These are phyloP conservation scores for Pandemis heparana DNA, from an alignment of 2,888 invertebrate genomes.

Conservation along the genomic window DNA sequence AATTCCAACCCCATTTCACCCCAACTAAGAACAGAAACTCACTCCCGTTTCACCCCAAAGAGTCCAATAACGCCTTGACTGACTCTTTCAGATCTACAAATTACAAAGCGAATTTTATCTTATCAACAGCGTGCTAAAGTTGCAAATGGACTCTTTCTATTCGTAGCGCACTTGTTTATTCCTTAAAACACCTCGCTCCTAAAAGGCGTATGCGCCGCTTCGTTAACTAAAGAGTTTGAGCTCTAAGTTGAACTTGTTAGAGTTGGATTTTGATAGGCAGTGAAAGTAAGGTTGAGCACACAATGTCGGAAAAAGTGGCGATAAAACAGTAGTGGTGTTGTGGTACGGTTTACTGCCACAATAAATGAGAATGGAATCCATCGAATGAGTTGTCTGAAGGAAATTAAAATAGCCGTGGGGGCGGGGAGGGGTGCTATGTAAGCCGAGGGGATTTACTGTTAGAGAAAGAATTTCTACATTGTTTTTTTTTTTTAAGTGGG, in stretches of 20 bases:
- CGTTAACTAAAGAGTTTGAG: not conserved
- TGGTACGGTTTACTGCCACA: not conserved
- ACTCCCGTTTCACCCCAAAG: not conserved
- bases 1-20: not conserved
- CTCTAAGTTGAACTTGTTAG: not conserved
- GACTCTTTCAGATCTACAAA: not conserved
- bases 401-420: constrained; percentile 1
- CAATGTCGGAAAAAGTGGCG: constrained; percentile 2
- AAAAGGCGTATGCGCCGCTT: not conserved
- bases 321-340: constrained; percentile 3
- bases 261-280: not conserved
- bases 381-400: constrained; percentile 6
- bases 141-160: not conserved
- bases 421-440: not conserved
- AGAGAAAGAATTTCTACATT: not conserved
- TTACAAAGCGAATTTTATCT: not conserved
- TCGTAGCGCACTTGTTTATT: constrained; percentile 1
- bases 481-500: not conserved
- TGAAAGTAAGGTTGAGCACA: not conserved
- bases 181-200: not conserved
- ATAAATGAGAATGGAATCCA: constrained; percentile 3
- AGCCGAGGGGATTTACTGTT: not conserved
- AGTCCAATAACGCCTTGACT: not conserved
- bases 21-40: not conserved
- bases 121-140: not conserved